Conservation (phyloP, 2,113 vertebrate species). For the Panurus biarmicus region DNA sequence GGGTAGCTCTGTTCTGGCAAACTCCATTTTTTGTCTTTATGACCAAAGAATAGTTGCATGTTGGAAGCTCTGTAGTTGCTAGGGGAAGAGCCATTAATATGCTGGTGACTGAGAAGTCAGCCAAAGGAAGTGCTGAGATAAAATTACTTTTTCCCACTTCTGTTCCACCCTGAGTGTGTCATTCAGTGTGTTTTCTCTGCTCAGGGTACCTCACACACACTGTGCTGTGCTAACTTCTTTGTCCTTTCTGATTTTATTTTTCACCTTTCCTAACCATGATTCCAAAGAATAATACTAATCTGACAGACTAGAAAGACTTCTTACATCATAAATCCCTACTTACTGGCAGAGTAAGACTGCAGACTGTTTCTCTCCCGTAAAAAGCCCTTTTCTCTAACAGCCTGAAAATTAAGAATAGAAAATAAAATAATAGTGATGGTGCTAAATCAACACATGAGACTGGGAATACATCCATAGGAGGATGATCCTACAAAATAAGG, state of each 20-base stretch:
- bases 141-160: constrained; percentile 45
- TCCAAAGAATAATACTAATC: constrained; percentile 16
- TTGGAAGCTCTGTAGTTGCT: constrained; percentile 60
- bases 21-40: constrained; percentile 46
- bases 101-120: constrained; percentile 39
- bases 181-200: constrained; percentile 6
- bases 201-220: neutral
- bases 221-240: constrained; percentile 25
- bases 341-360: neutral
- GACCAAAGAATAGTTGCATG: constrained; percentile 53
- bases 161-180: neutral
- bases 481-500: neutral
- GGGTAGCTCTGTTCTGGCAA: constrained; percentile 41
- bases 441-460: neutral
- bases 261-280: neutral
- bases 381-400: neutral
- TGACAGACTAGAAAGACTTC: neutral
- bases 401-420: neutral
- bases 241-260: constrained; percentile 28
- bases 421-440: neutral
- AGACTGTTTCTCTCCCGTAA: neutral
- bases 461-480: neutral
- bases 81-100: constrained; percentile 54
- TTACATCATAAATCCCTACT: neutral
- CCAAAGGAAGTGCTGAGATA: constrained; percentile 56